Base-by-base conservation (phyloP, 2,888 invertebrate species). In the Stenichneumon culpator region DNA sequence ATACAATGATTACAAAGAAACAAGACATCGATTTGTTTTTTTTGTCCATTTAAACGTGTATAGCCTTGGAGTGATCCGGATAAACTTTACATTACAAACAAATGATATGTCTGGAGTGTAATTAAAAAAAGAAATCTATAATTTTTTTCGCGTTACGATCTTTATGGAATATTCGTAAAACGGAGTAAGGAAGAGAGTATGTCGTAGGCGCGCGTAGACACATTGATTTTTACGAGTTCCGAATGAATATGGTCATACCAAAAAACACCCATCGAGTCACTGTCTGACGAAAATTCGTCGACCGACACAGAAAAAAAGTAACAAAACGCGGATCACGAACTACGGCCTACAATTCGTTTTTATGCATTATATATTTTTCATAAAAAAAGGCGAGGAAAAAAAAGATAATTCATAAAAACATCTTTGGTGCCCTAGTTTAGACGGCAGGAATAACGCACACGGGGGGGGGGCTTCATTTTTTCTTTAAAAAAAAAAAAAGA, bases 381-480 rank as follows among this genome's bases (percentile, higher is more conserved):
- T 65, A 83, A 86, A 89, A 90, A 89, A 88, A 82, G 22, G 80
- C 79, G 47, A 68, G 75, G 67, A 74, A 80, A 82, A 86, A 79
- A 78, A 88, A 87, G 69, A 84, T 79, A 86, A 87, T 86, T 86
- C 86, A 89, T 89, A 91, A 90, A 91, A 91, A 89, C 88, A 92
- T 93, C 93, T 93, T 93, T 93, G 92, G 93, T 92, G 92, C 91
- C 89, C 91, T 90, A 90, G 89, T 89, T 90, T 89, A 89, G 84
- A 87, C 87, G 89, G 87, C 82, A 88, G 81, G 72, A 87, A 57
- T 79, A 88, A 87, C 80, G 87, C 86, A 86, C 86, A 83, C 83
- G 84, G 83, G 9, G 39, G 39, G 84, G 82, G 73, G 28, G 7
- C 39, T 74, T 74, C 11, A 11, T 39, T 50, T 74, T 74, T 63